Conservation (phyloP, 2,113 vertebrate genomes). For the Sardina pilchardus region DNA sequence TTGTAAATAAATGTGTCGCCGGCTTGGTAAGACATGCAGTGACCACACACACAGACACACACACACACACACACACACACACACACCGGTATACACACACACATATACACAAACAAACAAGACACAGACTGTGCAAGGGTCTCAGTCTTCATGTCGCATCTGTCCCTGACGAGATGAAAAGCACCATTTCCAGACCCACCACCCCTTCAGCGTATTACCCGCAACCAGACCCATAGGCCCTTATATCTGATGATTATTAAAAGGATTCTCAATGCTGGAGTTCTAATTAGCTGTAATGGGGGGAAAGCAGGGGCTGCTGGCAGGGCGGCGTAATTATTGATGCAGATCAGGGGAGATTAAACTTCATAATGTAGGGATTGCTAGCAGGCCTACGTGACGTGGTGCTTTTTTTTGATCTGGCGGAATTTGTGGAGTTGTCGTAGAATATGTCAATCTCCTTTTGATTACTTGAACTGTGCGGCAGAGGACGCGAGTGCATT, state of each 20-base stretch:
- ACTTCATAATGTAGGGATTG: constrained; percentile 62
- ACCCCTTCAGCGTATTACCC: constrained; percentile 31
- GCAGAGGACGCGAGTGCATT: background rate
- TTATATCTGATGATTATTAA: constrained; percentile 74
- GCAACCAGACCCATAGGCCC: constrained; percentile 47
- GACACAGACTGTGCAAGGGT: constrained; percentile 13
- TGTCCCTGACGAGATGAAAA: constrained; percentile 32
- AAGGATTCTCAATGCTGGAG: constrained; percentile 69
- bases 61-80: constrained; percentile 32
- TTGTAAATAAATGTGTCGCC: constrained; percentile 44
- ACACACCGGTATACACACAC: too few relatives aligned
- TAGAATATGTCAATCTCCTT: constrained; percentile 44
- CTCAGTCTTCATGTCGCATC: constrained; percentile 9
- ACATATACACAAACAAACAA: constrained; percentile 11
- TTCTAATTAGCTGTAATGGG: constrained; percentile 71
- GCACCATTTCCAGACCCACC: constrained; percentile 38
- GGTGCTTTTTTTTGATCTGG: constrained; percentile 56
- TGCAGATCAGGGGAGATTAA: constrained; percentile 70
- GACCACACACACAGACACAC: constrained; percentile 17
- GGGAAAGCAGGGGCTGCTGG: constrained; percentile 33
- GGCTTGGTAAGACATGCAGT: constrained; percentile 24
- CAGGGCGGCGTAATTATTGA: constrained; percentile 69
- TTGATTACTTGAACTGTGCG: constrained; percentile 41
- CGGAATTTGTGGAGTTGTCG: constrained; percentile 54
- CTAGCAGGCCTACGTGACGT: constrained; percentile 56